Percentiles rank a stretch among this genome's conserved stretches.
Evolutionary conservation across 2,797 vertebrate genomes (phyloP).

Genomic region (Gobio occitaniae): DNA sequence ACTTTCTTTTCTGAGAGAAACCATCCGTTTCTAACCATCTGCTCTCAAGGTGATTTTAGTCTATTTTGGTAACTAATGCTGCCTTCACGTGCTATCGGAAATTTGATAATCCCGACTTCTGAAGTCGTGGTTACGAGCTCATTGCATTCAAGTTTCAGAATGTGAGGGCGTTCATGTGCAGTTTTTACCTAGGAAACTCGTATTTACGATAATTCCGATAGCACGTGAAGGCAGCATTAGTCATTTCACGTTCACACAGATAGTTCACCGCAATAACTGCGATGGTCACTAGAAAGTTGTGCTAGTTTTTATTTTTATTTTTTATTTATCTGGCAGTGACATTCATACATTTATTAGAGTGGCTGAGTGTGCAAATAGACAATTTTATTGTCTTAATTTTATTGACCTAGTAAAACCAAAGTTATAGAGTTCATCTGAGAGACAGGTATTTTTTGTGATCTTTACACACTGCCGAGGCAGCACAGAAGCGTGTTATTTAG

Average conservation of each 20-base stretch:
- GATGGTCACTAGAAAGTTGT: not conserved
- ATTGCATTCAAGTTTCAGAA: too few species aligned
- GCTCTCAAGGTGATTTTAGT: not conserved
- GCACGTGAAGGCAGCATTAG: too few species aligned
- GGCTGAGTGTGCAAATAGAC: not conserved
- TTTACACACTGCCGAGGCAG: not conserved
- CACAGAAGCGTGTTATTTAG: not conserved
- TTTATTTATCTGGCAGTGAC: not conserved
- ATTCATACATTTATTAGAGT: not conserved
- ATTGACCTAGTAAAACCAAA: not conserved
- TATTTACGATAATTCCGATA: too few species aligned
- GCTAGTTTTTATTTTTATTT: not conserved
- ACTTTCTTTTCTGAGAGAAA: not conserved
- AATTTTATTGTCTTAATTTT: not conserved
- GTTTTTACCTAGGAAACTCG: too few species aligned
- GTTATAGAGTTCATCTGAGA: not conserved
- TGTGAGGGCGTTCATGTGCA: too few species aligned
- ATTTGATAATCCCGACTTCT: too few species aligned
- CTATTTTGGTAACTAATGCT: not conserved
- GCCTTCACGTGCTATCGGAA: too few species aligned
- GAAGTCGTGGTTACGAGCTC: too few species aligned
- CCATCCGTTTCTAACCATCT: not conserved
- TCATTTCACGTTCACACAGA: not conserved
- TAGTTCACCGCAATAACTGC: not conserved
- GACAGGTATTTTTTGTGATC: too few species aligned